Conservation (phyloP, 2,113 vertebrate species). For the Lycaon pictus region DNA sequence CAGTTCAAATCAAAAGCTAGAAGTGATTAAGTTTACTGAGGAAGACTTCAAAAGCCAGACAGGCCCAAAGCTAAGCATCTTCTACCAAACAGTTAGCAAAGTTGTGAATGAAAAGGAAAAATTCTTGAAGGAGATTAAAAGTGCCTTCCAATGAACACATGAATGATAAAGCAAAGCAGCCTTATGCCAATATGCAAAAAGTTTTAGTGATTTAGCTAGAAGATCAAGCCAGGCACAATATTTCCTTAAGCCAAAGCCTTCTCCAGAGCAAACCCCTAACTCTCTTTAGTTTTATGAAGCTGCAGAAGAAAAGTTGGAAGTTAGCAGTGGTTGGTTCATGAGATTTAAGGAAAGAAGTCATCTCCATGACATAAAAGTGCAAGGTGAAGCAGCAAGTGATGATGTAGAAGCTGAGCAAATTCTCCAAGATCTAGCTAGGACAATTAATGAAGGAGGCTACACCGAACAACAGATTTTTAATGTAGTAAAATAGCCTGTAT, state of each 20-base stretch:
- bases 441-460: neutral
- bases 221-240: neutral
- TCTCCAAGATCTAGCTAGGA: neutral
- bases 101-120: neutral
- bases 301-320: neutral
- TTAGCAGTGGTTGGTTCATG: neutral
- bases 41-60: neutral
- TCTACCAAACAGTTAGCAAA: neutral
- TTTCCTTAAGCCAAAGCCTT: neutral
- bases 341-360: neutral
- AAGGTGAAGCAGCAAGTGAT: neutral
- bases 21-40: neutral
- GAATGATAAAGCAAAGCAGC: neutral
- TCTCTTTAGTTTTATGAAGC: neutral
- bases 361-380: neutral
- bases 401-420: neutral
- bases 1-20: neutral
- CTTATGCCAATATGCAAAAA: neutral
- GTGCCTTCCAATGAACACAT: neutral
- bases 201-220: neutral
- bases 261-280: neutral
- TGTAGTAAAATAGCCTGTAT: neutral
- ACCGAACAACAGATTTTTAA: neutral
- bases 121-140: neutral
- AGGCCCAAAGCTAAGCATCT: neutral